Evolutionary conservation across 2,888 invertebrate genomes (phyloP), one percentile per base, ranked within the genome.

Genomic region (Steinernema scapterisci): DNA sequence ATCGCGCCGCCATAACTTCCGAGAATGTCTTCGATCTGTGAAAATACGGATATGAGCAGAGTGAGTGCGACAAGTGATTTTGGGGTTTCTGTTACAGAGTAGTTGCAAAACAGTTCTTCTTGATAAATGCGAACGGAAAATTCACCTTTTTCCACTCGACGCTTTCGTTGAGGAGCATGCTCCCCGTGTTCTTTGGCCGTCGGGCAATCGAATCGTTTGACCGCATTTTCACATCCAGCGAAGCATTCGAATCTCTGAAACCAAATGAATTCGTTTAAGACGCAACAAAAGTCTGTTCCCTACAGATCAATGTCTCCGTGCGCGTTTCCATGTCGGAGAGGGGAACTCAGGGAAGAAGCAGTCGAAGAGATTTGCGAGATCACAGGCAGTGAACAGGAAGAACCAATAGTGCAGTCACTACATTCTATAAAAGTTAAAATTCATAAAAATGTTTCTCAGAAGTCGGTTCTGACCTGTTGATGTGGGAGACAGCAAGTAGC

Each of bases 21-120:
- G 71, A 85, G 79, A 25, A 85, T 81, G 45, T 79, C 81, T 31
- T 83, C 82, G 70, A 85, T 84, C 80, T 84, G 74, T 31, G 73
- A 74, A 79, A 72, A 48, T 46, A 80, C 79, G 80, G 76, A 52
- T 72, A 38, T 38, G 38, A 38, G 38, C 38, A 6, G 38, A 63
- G 63, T 63, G 27, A 63, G 63, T 63, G 63, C 54, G 23, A 54
- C 25, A 25, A 54, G 38, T 38, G 38, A 38, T 6, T 38, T 38
- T 38, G 9, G 38, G n/a, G 63, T 63, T 63, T 48, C 9, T 27
- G 5, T 63, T 38, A 38, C 38, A 38, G 9, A 38, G 38, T 6
- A 3, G 38, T 38, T 6, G n/a, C n/a, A 38, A 38, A 38, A 38
- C 38, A 9, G 9, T 38, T 38, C 9, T 38, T 3, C 3, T 6